A percentile compares a stretch with the other conserved stretches of the same genome.
These are phyloP conservation scores for Solea senegalensis DNA, from an alignment of 2,113 vertebrate genomes.

Conservation along the genomic window DNA sequence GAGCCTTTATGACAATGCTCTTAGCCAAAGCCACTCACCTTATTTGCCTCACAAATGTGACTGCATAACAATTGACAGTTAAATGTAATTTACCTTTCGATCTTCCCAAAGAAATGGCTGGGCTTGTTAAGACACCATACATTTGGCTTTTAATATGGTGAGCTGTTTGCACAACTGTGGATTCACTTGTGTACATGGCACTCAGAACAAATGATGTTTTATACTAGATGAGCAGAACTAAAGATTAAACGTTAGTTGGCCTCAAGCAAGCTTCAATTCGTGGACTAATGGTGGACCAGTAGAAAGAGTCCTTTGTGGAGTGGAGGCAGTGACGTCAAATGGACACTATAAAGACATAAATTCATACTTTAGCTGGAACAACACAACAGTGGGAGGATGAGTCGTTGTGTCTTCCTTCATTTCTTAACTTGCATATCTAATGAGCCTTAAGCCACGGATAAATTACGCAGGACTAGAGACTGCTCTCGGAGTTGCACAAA, in stretches of 20 bases:
- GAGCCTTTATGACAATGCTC: neutral
- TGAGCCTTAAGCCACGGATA: slow-evolving; percentile 85
- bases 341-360: slow-evolving; percentile 82
- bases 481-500: slow-evolving; percentile 54
- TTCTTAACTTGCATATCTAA: slow-evolving; percentile 92
- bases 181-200: slow-evolving; percentile 80
- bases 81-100: slow-evolving; percentile 33
- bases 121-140: slow-evolving; percentile 45
- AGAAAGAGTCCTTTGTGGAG: slow-evolving; percentile 91
- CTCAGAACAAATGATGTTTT: slow-evolving; percentile 93
- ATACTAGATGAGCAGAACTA: slow-evolving; percentile 92
- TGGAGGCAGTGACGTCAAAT: slow-evolving; percentile 93
- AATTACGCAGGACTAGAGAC: slow-evolving; percentile 60
- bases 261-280: slow-evolving; percentile 90
- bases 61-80: slow-evolving; percentile 2
- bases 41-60: slow-evolving; percentile 12
- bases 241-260: slow-evolving; percentile 94
- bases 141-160: slow-evolving; percentile 68
- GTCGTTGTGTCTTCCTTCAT: slow-evolving; percentile 79
- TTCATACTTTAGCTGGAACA: slow-evolving; percentile 87
- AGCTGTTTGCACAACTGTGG: slow-evolving; percentile 76
- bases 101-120: slow-evolving; percentile 7
- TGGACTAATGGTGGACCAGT: slow-evolving; percentile 87
- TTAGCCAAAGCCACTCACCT: neutral
- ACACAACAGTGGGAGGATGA: slow-evolving; percentile 81